These are phyloP conservation scores for Stomatorhinus walkeri DNA, from an alignment of 2,797 vertebrate species.

Conservation along the genomic window DNA sequence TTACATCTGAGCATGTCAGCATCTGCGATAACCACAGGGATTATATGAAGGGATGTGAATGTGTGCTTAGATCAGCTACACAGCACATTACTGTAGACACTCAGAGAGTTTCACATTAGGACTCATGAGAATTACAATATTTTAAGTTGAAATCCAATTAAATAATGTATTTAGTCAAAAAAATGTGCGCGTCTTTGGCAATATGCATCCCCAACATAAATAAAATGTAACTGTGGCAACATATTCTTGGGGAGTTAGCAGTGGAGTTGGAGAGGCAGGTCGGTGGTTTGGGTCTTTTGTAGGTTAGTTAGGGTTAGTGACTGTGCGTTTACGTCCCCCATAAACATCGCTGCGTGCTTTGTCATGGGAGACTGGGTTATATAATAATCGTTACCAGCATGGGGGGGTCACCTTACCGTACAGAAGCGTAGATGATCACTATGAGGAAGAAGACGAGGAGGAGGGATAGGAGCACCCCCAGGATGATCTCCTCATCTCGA, in stretches of 20 bases:
- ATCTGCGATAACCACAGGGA: neutral
- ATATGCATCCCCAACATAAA: neutral
- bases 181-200: neutral
- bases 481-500: slow-evolving; percentile 83
- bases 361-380: slow-evolving; percentile 55
- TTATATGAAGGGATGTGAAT: neutral
- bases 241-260: neutral
- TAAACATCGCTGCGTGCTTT: slow-evolving; percentile 38
- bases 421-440: slow-evolving; percentile 78
- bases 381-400: slow-evolving; percentile 56
- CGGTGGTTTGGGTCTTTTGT: neutral
- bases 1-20: neutral
- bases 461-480: slow-evolving; percentile 85
- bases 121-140: neutral
- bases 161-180: neutral
- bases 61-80: neutral
- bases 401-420: slow-evolving; percentile 72
- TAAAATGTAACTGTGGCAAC: neutral
- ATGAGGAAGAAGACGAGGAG: slow-evolving; percentile 80
- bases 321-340: slow-evolving; percentile 39
- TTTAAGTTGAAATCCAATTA: neutral
- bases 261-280: neutral
- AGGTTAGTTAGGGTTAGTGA: neutral
- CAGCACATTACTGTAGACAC: neutral
- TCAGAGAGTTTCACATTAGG: neutral